Evolutionary conservation across 2,113 vertebrate species (phyloP).

Genomic region (Ctenodactylus gundi): DNA sequence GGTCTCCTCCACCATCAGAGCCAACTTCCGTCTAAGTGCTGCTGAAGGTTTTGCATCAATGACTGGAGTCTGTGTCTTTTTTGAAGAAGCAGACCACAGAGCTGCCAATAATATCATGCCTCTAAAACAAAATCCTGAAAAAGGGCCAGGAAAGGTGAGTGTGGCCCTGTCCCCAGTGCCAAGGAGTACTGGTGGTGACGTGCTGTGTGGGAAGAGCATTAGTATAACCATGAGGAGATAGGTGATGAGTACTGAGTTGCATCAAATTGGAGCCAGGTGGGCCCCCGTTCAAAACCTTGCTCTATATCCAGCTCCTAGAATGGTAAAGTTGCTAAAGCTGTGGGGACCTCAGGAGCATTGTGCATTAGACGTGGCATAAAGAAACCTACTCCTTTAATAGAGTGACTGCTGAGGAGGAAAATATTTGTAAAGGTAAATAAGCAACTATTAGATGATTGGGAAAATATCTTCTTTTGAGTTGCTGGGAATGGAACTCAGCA

Average conservation of each 20-base stretch:
- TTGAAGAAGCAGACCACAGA: not conserved
- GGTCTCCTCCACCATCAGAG: not conserved
- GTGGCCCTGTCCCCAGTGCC: no score
- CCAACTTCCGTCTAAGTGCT: not conserved
- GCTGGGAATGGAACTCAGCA: not conserved
- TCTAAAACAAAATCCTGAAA: not conserved
- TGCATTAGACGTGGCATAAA: not conserved
- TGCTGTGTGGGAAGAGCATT: not conserved
- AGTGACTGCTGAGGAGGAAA: not conserved
- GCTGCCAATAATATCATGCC: not conserved
- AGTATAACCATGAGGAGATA: accelerated
- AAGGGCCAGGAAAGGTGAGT: not conserved
- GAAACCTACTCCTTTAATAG: not conserved
- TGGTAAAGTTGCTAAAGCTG: not conserved
- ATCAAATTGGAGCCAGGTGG: not conserved
- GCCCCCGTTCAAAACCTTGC: not conserved
- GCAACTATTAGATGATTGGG: not conserved
- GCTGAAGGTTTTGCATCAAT: not conserved
- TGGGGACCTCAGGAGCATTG: not conserved
- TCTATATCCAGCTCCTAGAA: not conserved
- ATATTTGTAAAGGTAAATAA: not conserved
- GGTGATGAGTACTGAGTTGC: not conserved
- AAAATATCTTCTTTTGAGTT: not conserved
- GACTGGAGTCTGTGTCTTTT: not conserved
- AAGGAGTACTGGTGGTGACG: not conserved